Conservation (phyloP, 37 sponge, comb jelly and placozoan genomes). For the Petrosia ficiformis region DNA sequence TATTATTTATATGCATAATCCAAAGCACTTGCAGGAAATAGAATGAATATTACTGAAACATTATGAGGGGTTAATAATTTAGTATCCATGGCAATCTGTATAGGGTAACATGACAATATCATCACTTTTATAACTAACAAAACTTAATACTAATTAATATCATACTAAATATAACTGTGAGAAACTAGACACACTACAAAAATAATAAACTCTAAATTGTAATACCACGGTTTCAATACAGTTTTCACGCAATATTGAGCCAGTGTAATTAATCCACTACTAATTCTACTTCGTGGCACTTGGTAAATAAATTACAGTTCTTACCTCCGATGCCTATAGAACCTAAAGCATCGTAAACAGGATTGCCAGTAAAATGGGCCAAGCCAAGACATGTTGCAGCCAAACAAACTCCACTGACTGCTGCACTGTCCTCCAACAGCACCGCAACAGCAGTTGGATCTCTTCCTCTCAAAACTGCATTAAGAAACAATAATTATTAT, state of each 20-base stretch:
- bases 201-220: too few species aligned
- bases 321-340: slow-evolving; percentile 90
- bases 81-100: neutral
- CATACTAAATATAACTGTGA: too few species aligned
- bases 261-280: neutral
- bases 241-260: neutral
- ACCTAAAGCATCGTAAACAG: slow-evolving; percentile 94
- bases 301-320: neutral
- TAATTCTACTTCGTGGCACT: too few species aligned
- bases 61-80: too few species aligned
- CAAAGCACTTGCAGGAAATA: too few species aligned
- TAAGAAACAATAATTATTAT: too few species aligned
- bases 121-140: too few species aligned
- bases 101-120: neutral
- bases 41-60: neutral
- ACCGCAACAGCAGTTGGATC: slow-evolving; percentile 98
- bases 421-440: slow-evolving; percentile 97
- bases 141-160: too few species aligned
- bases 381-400: slow-evolving; percentile 77
- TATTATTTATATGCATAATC: too few species aligned
- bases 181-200: too few species aligned
- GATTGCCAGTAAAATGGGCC: slow-evolving; percentile 75
- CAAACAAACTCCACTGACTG: slow-evolving; percentile 81
- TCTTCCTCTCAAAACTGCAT: slow-evolving; percentile 79
- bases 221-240: too few species aligned